Conservation (phyloP, 2,797 vertebrate genomes). For the Leptoclinus maculatus region DNA sequence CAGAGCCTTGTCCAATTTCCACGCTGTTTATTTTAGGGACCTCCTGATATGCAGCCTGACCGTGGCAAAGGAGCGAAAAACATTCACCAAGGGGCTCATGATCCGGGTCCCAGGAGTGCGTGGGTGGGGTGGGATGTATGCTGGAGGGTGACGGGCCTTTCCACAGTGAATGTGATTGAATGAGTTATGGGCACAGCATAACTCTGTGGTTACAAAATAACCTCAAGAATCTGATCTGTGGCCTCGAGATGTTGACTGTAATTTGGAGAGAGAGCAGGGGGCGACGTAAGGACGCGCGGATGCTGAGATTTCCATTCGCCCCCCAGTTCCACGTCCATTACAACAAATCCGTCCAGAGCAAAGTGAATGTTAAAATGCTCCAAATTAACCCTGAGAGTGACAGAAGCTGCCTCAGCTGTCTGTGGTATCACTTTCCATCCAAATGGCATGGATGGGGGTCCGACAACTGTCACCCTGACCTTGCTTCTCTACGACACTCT, state of each 20-base stretch:
- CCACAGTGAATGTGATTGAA: conserved; percentile 50
- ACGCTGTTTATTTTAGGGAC: conserved; percentile 64
- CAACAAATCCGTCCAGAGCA: conserved; percentile 63
- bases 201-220: conserved; percentile 60
- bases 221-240: conserved; percentile 50
- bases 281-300: conserved; percentile 37
- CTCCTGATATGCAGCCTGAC: conserved; percentile 46
- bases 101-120: conserved; percentile 12
- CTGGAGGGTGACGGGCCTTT: conserved; percentile 28
- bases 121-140: conserved; percentile 7
- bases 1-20: conserved; percentile 26
- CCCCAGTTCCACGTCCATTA: conserved; percentile 77
- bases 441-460: conserved; percentile 76
- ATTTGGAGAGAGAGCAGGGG: conserved; percentile 5
- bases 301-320: conserved; percentile 70
- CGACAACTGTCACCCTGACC: conserved; percentile 83
- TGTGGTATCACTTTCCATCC: conserved; percentile 82
- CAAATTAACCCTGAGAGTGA: conserved; percentile 79
- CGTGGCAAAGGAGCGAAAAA: conserved; percentile 28
- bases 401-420: conserved; percentile 82
- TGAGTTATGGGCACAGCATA: conserved; percentile 49
- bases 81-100: conserved; percentile 38
- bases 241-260: conserved; percentile 35
- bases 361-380: conserved; percentile 79
- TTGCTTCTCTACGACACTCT: conserved; percentile 68